Evolutionary conservation across 2,797 vertebrate genomes (phyloP).

Genomic region (Protonibea diacanthus): DNA sequence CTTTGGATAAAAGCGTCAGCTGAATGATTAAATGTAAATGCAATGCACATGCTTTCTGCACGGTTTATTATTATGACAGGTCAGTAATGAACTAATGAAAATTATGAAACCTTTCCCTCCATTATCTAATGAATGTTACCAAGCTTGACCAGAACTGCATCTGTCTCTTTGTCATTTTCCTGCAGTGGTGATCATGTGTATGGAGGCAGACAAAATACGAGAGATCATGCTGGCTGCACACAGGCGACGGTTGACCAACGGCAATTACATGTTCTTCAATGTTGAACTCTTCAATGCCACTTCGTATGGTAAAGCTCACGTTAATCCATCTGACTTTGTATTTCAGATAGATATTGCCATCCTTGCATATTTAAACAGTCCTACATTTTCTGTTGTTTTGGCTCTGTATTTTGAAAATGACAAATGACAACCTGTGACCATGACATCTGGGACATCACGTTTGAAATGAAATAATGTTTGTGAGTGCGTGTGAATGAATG

Average conservation of each 20-base stretch:
- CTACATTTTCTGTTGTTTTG: not conserved
- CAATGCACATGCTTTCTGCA: too few species aligned
- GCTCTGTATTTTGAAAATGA: not conserved
- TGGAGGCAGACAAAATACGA: constrained; percentile 89
- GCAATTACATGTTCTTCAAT: constrained; percentile 95
- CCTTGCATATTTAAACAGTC: not conserved
- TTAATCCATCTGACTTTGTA: not conserved
- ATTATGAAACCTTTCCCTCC: not conserved
- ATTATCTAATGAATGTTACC: not conserved
- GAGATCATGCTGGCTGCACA: constrained; percentile 95
- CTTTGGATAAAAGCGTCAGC: too few species aligned
- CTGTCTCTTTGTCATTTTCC: constrained; percentile 49
- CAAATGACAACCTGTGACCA: not conserved
- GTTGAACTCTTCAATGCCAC: constrained; percentile 98
- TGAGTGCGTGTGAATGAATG: too few species aligned
- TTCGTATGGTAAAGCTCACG: constrained; percentile 89
- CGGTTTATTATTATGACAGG: too few species aligned
- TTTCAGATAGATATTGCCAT: too few species aligned
- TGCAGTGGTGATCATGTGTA: constrained; percentile 97
- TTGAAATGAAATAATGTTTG: not conserved
- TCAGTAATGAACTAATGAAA: not conserved
- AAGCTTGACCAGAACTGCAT: not conserved
- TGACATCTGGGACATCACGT: not conserved
- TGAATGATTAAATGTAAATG: too few species aligned
- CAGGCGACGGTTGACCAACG: constrained; percentile 89